Base-by-base conservation (phyloP, 2,113 vertebrate species). In the Lethenteron reissneri region DNA sequence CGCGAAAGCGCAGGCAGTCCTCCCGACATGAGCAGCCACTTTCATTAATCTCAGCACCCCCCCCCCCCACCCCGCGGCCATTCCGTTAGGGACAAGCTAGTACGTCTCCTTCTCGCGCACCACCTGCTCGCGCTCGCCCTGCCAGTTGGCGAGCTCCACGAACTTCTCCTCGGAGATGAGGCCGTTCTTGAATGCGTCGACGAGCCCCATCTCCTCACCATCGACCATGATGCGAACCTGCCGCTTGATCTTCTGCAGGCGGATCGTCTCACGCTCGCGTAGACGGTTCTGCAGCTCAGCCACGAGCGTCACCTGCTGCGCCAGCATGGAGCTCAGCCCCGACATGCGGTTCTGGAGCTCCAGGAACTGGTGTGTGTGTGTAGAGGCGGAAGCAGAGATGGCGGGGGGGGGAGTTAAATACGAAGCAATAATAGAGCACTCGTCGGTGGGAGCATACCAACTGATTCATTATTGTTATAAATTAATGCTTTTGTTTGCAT, bases 211-310 rank as follows among this genome's bases (percentile, higher is more conserved):
- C 64, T 68, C 64, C 64, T 68, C 64, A 9, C 64, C 64, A 11
- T 68, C 64, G 64, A 68, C 64, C n/a, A 68, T 68, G 64, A 68
- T 68, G 64, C 64, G 64, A 68, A 68, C 64, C 9, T 68, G 64
- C n/a, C 64, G 64, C 25, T n/a, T 68, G 64, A 68, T 68, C 64
- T 68, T 68, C n/a, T 68, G 64, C 64, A 25, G 25, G n/a, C 64
- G 64, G 64, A 68, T 68, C n/a, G n/a, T n/a, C 64, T 68, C 64
- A 9, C n/a, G n/a, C 41, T 41, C 41, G 41, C 41, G 41, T 41
- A 41, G 41, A n/a, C 64, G 64, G 11, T 68, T n/a, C 64, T 68
- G 64, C 25, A n/a, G 64, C n/a, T 68, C 64, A n/a, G 64, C 25
- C 64, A 68, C n/a, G n/a, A 68, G n/a, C 8, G 64, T 68, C 25